phyloP scores from a whole-genome alignment of 2,888 invertebrate genomes.

The Leuctra nigra region DNA sequence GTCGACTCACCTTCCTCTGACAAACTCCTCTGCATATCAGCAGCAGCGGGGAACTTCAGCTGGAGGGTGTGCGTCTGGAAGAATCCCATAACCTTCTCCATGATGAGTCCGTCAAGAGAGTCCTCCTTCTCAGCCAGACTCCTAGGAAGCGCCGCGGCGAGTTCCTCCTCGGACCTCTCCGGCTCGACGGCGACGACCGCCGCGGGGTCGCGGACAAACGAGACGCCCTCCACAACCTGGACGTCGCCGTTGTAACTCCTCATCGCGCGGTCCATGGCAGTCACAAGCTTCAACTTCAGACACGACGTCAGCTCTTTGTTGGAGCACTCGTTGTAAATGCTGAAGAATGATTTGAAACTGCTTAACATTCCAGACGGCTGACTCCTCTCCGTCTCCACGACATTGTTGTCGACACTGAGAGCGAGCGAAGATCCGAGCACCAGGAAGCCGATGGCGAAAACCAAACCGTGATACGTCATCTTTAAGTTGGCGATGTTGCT shows the following conservation, averaged over 20 bases:
- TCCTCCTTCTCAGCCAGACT: conserved; percentile 63
- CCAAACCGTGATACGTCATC: neutral
- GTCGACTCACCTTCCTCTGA: conserved; percentile 49
- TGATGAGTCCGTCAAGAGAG: conserved; percentile 65
- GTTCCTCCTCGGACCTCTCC: conserved; percentile 49
- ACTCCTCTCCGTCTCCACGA: conserved; percentile 1
- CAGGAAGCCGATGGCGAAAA: neutral
- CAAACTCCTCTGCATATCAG: conserved; percentile 55
- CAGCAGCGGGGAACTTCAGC: conserved; percentile 67
- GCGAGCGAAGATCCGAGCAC: conserved; percentile 2
- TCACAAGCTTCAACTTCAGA: conserved; percentile 70
- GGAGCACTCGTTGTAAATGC: conserved; percentile 73
- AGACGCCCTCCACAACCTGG: conserved; percentile 65
- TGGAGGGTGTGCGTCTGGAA: conserved; percentile 70
- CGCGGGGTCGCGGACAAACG: conserved; percentile 55
- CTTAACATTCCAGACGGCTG: conserved; percentile 42
- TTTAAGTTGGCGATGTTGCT: neutral
- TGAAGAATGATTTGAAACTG: conserved; percentile 66
- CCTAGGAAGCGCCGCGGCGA: conserved; percentile 67
- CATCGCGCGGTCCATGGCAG: conserved; percentile 66
- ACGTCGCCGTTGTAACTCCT: conserved; percentile 51
- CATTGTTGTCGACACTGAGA: conserved; percentile 1
- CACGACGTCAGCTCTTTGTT: conserved; percentile 58
- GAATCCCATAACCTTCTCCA: conserved; percentile 66
- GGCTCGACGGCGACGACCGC: conserved; percentile 6